Conservation (phyloP, 2,797 vertebrate species). For the Rachycentron canadum region DNA sequence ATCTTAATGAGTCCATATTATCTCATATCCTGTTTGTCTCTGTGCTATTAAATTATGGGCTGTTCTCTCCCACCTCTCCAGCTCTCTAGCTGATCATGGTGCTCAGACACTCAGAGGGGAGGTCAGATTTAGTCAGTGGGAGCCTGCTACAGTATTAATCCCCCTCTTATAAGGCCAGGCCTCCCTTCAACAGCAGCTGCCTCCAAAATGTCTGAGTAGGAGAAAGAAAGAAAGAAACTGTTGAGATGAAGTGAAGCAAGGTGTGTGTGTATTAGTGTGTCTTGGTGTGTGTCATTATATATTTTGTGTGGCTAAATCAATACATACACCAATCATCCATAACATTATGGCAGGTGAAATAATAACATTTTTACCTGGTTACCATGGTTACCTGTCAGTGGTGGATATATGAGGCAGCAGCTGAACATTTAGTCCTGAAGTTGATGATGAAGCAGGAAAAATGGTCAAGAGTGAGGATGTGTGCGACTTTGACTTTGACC, state of each 20-base stretch:
- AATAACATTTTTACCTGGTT: too few species aligned
- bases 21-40: background rate
- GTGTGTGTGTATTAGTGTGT: background rate
- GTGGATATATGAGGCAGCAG: too few species aligned
- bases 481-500: too few species aligned
- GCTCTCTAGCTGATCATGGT: background rate
- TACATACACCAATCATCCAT: background rate
- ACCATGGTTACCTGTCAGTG: too few species aligned
- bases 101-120: constrained; percentile 24
- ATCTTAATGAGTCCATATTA: background rate
- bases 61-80: background rate
- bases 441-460: too few species aligned
- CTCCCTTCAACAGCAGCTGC: constrained; percentile 30
- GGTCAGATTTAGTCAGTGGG: constrained; percentile 34
- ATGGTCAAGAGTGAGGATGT: too few species aligned
- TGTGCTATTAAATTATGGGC: background rate
- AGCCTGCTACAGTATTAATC: constrained; percentile 40
- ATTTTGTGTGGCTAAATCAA: background rate
- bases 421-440: too few species aligned
- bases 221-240: constrained; percentile 18
- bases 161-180: constrained; percentile 31
- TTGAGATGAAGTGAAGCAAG: background rate
- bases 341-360: too few species aligned
- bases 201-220: constrained; percentile 11
- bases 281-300: background rate